phyloP scores from a whole-genome alignment of 2,797 vertebrate species.

The Cossypha niveicapilla region DNA sequence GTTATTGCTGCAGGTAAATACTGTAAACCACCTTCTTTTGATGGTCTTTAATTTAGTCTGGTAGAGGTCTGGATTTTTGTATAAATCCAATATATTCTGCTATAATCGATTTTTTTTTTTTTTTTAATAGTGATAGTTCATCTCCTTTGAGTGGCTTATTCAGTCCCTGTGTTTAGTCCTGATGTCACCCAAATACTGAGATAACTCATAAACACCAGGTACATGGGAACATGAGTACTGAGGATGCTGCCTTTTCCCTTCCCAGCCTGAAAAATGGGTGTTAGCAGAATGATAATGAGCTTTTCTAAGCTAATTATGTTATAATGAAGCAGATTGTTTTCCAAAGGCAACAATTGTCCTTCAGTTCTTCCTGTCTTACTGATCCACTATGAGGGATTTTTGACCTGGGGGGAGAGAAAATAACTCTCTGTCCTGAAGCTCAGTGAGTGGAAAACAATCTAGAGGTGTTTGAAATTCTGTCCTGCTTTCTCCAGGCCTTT shows the following conservation, averaged over 20 bases:
- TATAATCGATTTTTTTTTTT: not conserved
- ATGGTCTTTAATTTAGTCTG: not conserved
- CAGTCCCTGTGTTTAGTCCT: not conserved
- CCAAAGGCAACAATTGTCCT: not conserved
- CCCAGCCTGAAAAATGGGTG: not conserved
- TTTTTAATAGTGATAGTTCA: not conserved
- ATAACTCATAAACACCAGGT: not conserved
- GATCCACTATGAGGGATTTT: not conserved
- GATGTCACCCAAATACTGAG: not conserved
- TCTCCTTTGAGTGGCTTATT: not conserved
- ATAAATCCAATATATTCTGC: not conserved
- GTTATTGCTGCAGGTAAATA: not conserved
- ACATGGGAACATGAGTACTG: not conserved
- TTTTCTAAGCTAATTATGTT: not conserved
- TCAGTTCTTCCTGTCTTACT: not conserved
- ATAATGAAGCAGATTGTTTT: not conserved
- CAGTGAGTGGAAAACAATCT: not conserved
- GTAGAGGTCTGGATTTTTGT: not conserved
- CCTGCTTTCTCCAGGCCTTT: slow-evolving; percentile 20
- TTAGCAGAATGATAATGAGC: not conserved
- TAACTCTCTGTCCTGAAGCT: not conserved
- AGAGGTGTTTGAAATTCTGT: not conserved
- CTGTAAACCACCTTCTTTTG: not conserved
- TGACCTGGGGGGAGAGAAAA: not conserved
- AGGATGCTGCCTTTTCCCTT: not conserved